Base-by-base conservation (phyloP, 2,797 vertebrate species). In the Odontamblyopus rebecca region DNA sequence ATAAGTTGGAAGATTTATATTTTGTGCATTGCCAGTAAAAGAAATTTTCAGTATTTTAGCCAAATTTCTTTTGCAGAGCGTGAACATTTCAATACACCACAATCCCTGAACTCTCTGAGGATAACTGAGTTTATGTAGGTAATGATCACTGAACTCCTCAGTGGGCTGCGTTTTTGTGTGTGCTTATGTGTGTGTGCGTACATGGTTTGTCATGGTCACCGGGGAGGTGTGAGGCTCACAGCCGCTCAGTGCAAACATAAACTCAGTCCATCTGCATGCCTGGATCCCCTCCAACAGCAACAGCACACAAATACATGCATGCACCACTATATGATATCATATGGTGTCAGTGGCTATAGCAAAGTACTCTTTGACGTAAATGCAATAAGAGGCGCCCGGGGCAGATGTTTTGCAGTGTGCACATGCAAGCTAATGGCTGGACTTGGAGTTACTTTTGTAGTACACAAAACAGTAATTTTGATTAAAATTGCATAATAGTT, bases 191-290 rank as follows among this genome's bases (percentile, higher is more conserved):
- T 65, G 60, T 54, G 54, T 44, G 61, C 60, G 41, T 71, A 63
- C 59, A n/a, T 23, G 18, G 68, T 69, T 70, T 51, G 70, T 7
- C 70, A 85, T 84, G 84, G 88, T 81, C 89, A 86, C 90, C 61
- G 60, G 87, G 88, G 91, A 91, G 76, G 82, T 70, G 29, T 71
- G 85, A 86, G 85, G 77, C 86, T 89, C 86, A 82, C 80, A 90
- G 88, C 82, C 84, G 74, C 79, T 90, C 83, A 88, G 78, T 83
- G 83, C 83, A 89, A 92, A 92, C 89, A 91, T 85, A 91, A 92
- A 90, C 88, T 89, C 91, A 88, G 80, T 83, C 89, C 91, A 92
- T 92, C 89, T 92, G 89, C 86, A 90, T 54, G 85, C 78, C 88
- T 92, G 92, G 92, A 90, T 69, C 70, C 30, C 72, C 72, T 90